Conservation (phyloP, 2,113 vertebrate genomes). For the Bubo blakistoni region DNA sequence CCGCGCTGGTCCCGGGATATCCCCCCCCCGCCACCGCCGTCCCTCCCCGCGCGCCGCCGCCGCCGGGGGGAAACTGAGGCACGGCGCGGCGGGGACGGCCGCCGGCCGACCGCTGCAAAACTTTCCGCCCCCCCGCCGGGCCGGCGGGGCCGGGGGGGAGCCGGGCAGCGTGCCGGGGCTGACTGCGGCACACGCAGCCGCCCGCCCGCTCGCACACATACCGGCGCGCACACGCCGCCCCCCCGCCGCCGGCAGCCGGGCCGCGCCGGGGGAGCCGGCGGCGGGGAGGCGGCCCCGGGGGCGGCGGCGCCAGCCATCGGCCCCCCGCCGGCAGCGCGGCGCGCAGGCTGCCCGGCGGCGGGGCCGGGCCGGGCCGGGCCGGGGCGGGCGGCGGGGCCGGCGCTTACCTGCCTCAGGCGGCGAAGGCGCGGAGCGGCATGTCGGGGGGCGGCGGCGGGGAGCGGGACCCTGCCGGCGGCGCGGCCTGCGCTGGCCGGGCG, state of each 20-base stretch:
- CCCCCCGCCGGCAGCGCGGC: background rate
- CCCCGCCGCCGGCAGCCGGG: background rate
- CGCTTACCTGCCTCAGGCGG: slow-evolving; percentile 70
- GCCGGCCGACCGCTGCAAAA: background rate
- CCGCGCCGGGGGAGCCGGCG: background rate
- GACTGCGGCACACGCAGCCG: background rate
- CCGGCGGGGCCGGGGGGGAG: background rate
- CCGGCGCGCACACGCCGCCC: background rate
- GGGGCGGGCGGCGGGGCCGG: background rate
- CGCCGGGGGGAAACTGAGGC: background rate
- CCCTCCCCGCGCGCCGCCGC: background rate
- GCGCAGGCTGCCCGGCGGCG: background rate
- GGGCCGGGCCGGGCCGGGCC: background rate
- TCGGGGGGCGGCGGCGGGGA: slow-evolving; percentile 43
- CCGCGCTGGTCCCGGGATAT: slow-evolving; percentile 15
- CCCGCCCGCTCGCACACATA: background rate
- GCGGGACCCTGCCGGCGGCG: slow-evolving; percentile 57
- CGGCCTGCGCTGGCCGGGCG: slow-evolving; percentile 79
- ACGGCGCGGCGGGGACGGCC: background rate
- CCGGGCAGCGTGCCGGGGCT: background rate
- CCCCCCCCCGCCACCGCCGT: background rate
- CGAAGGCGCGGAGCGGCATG: slow-evolving; percentile 68
- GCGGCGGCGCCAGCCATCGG: background rate
- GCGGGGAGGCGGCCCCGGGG: background rate
- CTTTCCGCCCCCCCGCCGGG: background rate